Evolutionary conservation across 1,140 invertebrate genomes (phyloP), one percentile per base, ranked within the genome.

Genomic region (Atta cephalotes): DNA sequence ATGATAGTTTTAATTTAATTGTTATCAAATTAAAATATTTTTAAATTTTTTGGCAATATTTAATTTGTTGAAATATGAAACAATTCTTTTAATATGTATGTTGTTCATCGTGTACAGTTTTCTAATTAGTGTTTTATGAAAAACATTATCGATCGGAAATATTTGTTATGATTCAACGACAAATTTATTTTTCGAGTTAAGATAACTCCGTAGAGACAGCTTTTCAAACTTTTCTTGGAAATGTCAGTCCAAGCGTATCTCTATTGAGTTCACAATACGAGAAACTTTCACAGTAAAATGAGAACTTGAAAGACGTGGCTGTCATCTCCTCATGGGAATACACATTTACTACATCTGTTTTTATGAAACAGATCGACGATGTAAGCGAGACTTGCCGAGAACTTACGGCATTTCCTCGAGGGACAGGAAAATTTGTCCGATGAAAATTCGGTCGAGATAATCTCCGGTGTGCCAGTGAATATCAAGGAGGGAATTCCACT

Each of bases 381-480:
- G 25, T 62, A 49, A 76, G n/a, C 25, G 39, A 63, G 18, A 74
- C 28, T 68, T 21, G 28, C 7, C 16, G 39, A 56, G 49, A 65
- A 58, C 31, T 53, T 25, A n/a, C 35, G 16, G 9, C 25, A 35
- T 49, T 28, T 14, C 21, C n/a, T 79, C 49, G 1, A 31, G 60
- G 3, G 12, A 62, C 60, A 16, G 16, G 7, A 66, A 85, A 85
- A 77, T 79, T 53, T 12, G 16, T 7, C 49, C 62, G 31, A 79
- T 85, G 56, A 77, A 79, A 79, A 66, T 78, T 62, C 82, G 74
- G 18, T 18, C 35, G 62, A 14, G 35, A 77, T 39, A 76, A 79
- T 85, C 39, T 79, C 49, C 31, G 56, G n/a, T 39, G 7, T 56
- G 18, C 21, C 65, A 53, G 16, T 5, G 21, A 60, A 39, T 35